Percentiles rank a stretch among this genome's conserved stretches.
Evolutionary conservation across 2,797 vertebrate species (phyloP).

Genomic region (Furcifer pardalis): DNA sequence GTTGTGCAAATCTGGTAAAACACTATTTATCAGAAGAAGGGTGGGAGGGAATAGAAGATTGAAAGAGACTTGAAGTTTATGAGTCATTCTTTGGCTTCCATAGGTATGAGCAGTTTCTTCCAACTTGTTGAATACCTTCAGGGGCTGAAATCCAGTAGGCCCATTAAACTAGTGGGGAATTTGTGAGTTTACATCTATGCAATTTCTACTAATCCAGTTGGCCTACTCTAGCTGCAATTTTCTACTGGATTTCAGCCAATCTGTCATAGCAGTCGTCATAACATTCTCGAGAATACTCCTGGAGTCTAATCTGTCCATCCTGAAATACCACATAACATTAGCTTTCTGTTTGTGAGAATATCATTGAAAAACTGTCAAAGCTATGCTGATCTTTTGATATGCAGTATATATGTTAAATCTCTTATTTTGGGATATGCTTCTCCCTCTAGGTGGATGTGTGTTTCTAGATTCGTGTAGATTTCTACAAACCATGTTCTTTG

Average conservation of each 20-base stretch:
- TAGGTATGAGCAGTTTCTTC: neutral
- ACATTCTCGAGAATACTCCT: neutral
- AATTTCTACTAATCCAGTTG: too few relatives aligned
- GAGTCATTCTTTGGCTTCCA: neutral
- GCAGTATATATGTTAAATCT: too few relatives aligned
- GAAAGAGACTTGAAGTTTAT: neutral
- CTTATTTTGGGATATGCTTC: neutral
- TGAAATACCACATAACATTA: too few relatives aligned
- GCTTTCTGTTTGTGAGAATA: neutral
- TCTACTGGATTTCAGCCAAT: too few relatives aligned
- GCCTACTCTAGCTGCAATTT: too few relatives aligned
- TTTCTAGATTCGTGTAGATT: neutral
- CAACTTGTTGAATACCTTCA: neutral
- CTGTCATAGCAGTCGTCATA: neutral
- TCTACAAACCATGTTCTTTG: neutral
- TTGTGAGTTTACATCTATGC: too few relatives aligned
- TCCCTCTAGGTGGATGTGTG: neutral
- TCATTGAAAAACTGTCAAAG: neutral
- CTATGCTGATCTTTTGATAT: neutral
- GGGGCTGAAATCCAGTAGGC: too few relatives aligned
- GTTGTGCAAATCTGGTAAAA: neutral
- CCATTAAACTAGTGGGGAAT: too few relatives aligned
- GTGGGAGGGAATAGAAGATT: neutral
- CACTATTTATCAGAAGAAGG: neutral
- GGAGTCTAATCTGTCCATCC: neutral